Evolutionary conservation across 2,888 invertebrate genomes (phyloP), one percentile per base, ranked within the genome.

Genomic region (Cryptus viduatorius): DNA sequence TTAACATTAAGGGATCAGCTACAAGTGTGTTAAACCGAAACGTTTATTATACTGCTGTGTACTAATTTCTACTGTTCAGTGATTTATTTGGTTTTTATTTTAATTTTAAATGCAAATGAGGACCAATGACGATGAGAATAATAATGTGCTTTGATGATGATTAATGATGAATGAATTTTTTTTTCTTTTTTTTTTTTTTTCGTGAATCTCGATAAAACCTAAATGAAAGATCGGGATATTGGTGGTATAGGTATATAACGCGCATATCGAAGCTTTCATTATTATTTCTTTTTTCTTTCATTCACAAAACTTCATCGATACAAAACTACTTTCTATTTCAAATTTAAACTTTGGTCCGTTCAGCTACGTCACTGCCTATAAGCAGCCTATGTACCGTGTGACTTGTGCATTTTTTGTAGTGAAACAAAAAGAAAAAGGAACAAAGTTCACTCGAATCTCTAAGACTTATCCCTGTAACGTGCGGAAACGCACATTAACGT

Each of bases 1-100:
- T 84, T 84, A 80, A 53, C 80, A 84, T 64, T 64, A 73, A 53
- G 37, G 46, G 48, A 77, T 73, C 19, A 73, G 37, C 73, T 76
- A 76, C 71, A 72, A 65, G 64, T 16, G 37, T 61, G 31, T 59
- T 59, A 78, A 44, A 67, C 50, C 42, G 50, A 79, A 56, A 73
- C 61, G 78, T 71, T 71, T 67, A 61, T 80, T 69, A 5, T 76
- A 65, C 50, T 65, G 64, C 16, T 12, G 31, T 65, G 8, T 50
- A 65, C 65, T 50, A 65, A 65, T 37, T 48, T 65, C 14, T 48
- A 10, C 65, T 53, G 12, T 14, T 31, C 37, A 50, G 29, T 48
- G 46, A 48, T 64, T 64, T 14, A 48, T 75, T 64, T 75, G 37
- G 29, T 72, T 59, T 53, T 48, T 48, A 10, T 12, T 29, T 59